These are phyloP conservation scores for Rhinolophus sinicus DNA, from an alignment of 2,113 vertebrate genomes.

Conservation along the genomic window DNA sequence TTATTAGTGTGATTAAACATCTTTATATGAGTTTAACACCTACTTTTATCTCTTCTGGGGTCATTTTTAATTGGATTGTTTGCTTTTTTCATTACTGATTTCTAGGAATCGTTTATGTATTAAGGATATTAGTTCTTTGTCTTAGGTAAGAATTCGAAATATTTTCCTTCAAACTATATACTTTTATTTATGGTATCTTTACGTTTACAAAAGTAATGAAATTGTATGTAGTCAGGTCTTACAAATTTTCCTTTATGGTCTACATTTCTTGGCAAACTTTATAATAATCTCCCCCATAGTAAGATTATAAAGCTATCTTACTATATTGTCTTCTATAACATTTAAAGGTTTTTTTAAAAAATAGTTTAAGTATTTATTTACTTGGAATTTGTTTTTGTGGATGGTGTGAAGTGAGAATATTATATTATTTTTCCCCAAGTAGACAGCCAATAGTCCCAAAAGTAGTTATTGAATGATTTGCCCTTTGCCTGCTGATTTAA, in stretches of 20 bases:
- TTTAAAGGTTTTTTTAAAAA: not conserved
- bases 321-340: not conserved
- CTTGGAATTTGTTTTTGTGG: not conserved
- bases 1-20: not conserved
- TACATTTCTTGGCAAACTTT: not conserved
- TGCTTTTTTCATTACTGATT: not conserved
- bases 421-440: not conserved
- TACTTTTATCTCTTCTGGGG: not conserved
- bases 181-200: not conserved
- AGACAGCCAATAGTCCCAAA: not conserved
- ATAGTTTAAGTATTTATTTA: constrained; percentile 13
- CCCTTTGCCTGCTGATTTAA: not conserved
- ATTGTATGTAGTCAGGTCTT: not conserved
- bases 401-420: not conserved
- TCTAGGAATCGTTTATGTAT: not conserved
- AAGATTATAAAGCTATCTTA: not conserved
- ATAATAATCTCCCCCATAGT: not conserved
- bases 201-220: not conserved
- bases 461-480: not conserved
- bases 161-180: not conserved
- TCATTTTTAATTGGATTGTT: constrained; percentile 22
- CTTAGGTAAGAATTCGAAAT: not conserved
- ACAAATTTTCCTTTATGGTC: not conserved
- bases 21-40: not conserved
- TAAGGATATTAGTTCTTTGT: not conserved